Base-by-base conservation (phyloP, 2,888 invertebrate species). In the Galeruca laticollis region DNA sequence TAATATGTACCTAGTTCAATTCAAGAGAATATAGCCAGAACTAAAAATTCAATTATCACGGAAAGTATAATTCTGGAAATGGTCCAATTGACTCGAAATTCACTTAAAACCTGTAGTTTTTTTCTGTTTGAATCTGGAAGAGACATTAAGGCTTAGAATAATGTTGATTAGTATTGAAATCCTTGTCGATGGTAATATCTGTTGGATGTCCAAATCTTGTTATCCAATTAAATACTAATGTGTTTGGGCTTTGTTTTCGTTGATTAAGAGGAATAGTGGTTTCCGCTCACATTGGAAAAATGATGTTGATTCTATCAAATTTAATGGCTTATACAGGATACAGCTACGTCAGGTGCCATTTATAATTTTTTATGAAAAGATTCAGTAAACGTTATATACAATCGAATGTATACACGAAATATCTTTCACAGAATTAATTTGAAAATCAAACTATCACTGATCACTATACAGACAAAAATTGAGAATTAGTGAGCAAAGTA, bases 161-260 rank as follows among this genome's bases (percentile, higher is more conserved):
- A 59, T 59, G 57, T 59, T 59, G 37, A 59, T 59, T 40, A 35
- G 57, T 35, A 59, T 40, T 59, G 35, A 18, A 33, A 35, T 37
- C 35, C 3, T 5, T 35, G 57, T 35, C 37, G 9, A 37, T 15
- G 35, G 37, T 33, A 59, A 59, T 59, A 59, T 20, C 40, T 18
- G 57, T 59, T 59, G 18, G 37, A 59, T n/a, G 57, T 59, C 57
- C 18, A 59, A 59, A 59, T 37, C 57, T 35, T 18, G 18, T 37
- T 33, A 59, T 59, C 57, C 57, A 59, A 59, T 59, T 59, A 59
- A 13, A 59, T 35, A 33, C 35, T 56, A 33, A 35, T 56, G 56
- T 26, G 15, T n/a, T 33, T n/a, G 56, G 56, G 33, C 18, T 59
- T 59, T 59, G 40, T 59, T 59, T 40, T 37, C 18, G 57, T 40